Evolutionary conservation across 2,113 vertebrate species (phyloP), one percentile per base, ranked within the genome.

Genomic region (Tetraodon nigroviridis): DNA sequence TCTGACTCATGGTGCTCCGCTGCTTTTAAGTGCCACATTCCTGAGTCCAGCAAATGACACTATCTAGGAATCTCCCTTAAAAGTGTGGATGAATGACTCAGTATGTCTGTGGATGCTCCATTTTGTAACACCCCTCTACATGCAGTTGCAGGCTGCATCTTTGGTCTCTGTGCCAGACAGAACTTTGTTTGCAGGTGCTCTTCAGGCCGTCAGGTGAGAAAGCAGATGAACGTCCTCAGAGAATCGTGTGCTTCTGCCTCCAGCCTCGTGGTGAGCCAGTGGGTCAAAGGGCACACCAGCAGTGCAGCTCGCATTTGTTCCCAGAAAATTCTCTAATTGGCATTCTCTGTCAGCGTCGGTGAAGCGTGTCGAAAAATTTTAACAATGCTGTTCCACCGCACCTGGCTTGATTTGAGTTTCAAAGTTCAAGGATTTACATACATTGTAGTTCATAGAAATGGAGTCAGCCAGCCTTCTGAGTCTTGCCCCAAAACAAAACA

Each of bases 211-310:
- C 17, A 45, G 55, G 59, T 59, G 67, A 68, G 51, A 64, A 61
- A 66, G 55, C 60, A 51, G 40, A 64, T 56, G 61, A 63, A 61
- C 58, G 21, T 42, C 56, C 56, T 61, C 68, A 52, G 29, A 68
- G 62, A 67, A 76, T 49, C 40, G 42, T 24, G 6, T 61, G 70
- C 46, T 69, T 81, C 66, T 61, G 69, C 71, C 63, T 73, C 72
- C 68, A 73, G 56, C 41, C 58, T 50, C 54, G 42, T 61, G 63
- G 73, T 71, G 65, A 71, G 71, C 58, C 51, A 72, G 41, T 71
- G 58, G 61, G 55, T 78, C 56, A 58, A 44, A 52, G 51, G 55
- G 42, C 42, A 49, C 55, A 64, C 55, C n/a, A 18, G 54, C 61
- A 81, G 59, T 20, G 61, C 18, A 44, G 41, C 42, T 61, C 13